Conservation (phyloP, 2,888 invertebrate genomes). For the Synergus gifuensis region DNA sequence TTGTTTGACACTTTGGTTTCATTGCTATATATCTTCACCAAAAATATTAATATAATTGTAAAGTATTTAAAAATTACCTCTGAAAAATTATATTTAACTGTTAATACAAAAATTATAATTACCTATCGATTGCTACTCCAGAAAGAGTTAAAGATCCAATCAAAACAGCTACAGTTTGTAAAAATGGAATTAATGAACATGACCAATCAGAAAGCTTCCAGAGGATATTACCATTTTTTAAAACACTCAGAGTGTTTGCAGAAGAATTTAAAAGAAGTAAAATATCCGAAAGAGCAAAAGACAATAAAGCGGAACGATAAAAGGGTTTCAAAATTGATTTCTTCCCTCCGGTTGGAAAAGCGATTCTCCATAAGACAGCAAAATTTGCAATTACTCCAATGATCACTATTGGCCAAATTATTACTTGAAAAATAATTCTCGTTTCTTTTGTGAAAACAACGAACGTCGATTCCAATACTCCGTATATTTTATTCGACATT, state of each 20-base stretch:
- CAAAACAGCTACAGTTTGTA: conserved; percentile 79
- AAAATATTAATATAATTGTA: conserved; percentile 16
- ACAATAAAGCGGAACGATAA: conserved; percentile 60
- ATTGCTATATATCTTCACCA: conserved; percentile 56
- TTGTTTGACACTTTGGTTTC: conserved; percentile 56
- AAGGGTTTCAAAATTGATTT: conserved; percentile 59
- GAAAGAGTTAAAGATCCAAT: conserved; percentile 80
- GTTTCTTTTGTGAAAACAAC: conserved; percentile 49
- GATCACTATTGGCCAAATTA: conserved; percentile 63
- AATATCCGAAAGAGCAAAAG: conserved; percentile 62
- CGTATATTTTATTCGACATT: conserved; percentile 37
- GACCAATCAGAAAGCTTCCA: conserved; percentile 61
- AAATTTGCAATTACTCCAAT: conserved; percentile 60
- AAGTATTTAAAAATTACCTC: background rate
- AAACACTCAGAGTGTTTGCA: conserved; percentile 53
- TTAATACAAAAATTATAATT: conserved; percentile 74
- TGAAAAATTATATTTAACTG: too few species aligned
- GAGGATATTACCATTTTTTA: conserved; percentile 51
- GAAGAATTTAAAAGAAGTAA: conserved; percentile 59
- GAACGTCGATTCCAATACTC: conserved; percentile 24
- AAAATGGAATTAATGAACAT: conserved; percentile 79
- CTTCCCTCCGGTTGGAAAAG: conserved; percentile 46
- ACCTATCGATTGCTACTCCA: conserved; percentile 81
- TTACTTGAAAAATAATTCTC: conserved; percentile 57
- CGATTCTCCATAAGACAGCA: conserved; percentile 59